These are phyloP conservation scores for Phalacrocorax brasilianus DNA, from an alignment of 2,113 vertebrate genomes.

Conservation along the genomic window DNA sequence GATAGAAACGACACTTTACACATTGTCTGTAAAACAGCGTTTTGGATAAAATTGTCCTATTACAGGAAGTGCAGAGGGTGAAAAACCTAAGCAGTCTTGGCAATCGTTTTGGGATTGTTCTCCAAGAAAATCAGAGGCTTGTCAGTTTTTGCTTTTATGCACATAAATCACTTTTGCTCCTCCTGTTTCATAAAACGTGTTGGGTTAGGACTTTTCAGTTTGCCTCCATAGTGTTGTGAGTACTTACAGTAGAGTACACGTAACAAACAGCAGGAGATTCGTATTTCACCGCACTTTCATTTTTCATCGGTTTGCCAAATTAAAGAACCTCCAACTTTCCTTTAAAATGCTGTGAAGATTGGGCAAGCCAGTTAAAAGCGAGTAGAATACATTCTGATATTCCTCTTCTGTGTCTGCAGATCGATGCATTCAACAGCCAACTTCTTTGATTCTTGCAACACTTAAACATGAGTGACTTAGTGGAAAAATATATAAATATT, in stretches of 20 bases:
- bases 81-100: conserved; percentile 2
- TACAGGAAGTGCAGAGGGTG: background rate
- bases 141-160: conserved; percentile 49
- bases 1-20: background rate
- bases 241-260: background rate
- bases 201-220: conserved; percentile 21
- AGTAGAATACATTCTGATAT: background rate
- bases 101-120: conserved; percentile 33
- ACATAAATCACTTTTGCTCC: conserved; percentile 56
- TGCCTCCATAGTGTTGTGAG: background rate
- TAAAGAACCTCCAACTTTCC: background rate
- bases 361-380: background rate
- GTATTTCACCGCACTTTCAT: background rate
- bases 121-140: conserved; percentile 47
- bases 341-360: background rate
- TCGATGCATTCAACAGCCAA: background rate
- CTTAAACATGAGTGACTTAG: background rate
- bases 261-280: background rate
- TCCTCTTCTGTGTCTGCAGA: background rate
- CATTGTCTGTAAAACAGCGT: background rate
- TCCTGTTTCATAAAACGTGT: background rate
- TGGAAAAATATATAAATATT: conserved; percentile 4
- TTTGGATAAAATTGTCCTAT: conserved; percentile 23
- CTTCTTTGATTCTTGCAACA: conserved; percentile 3
- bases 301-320: background rate